Base-by-base conservation (phyloP, 2,113 vertebrate species). In the Meles meles region DNA sequence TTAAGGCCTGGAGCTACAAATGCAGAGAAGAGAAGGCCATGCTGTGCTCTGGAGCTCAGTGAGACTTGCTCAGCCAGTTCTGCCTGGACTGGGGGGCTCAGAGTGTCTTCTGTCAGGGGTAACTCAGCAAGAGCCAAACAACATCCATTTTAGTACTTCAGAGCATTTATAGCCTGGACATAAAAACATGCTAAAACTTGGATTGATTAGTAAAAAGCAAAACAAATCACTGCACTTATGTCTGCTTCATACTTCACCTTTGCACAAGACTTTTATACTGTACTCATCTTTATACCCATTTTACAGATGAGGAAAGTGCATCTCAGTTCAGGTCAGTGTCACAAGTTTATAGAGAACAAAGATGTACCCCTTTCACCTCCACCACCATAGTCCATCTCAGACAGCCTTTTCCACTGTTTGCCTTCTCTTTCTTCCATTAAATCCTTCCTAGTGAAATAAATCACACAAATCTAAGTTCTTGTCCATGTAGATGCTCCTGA, bases 1-100 rank as follows among this genome's bases (percentile, higher is more conserved):
- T 96, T 98, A 90, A 98, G 95, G 88, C 23, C 42, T 97, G 49
- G 8, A 97, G 71, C 65, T 67, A 97, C 47, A 72, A 71, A 88
- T 0, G 0, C 69, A 96, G 96, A 84, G 8, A 94, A 65, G 25
- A 57, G 49, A 88, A 98, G 93, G 47, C 86, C 86, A 77, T 14
- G 27, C 52, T 42, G 49, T 29, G n/a, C 29, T 67, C 3, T 1
- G 27, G 61, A 59, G 14, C 27, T 14, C 88, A 65, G 52, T 8
- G 80, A 94, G 47, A 25, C 94, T 42, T 42, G 34, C 9, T 98
- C 55, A 37, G 82, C 39, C 61, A 52, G 57, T 7, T 9, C 9
- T 96, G 80, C 72, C 59, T 79, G 76, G 23, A 27, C 55, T 71
- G 21, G n/a, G 34, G 18, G 18, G 8, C 27, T 29, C 52, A 67